Percentiles rank a stretch among this genome's conserved stretches.
phyloP scores from a whole-genome alignment of 2,113 vertebrate species.

The Benitochromis conjunctus region DNA sequence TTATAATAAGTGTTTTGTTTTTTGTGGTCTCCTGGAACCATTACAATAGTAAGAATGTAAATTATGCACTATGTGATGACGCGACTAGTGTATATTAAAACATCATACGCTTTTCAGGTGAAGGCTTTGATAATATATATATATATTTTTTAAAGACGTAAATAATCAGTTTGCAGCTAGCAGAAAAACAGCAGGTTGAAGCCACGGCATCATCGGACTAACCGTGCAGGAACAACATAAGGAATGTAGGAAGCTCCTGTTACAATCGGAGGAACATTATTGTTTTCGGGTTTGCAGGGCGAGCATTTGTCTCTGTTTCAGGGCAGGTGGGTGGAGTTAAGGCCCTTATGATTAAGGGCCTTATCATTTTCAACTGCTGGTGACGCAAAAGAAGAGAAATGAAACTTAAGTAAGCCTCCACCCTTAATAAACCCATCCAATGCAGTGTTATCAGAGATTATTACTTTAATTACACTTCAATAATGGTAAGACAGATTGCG shows the following conservation, averaged over 20 bases:
- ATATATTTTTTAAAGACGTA: background rate
- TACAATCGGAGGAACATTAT: background rate
- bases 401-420: background rate
- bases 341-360: too few relatives aligned
- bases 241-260: background rate
- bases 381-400: background rate
- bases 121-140: background rate
- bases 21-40: background rate
- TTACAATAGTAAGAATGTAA: background rate
- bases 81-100: background rate
- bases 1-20: background rate
- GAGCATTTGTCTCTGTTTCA: too few relatives aligned
- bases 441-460: too few relatives aligned
- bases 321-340: background rate
- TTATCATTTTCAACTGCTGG: background rate
- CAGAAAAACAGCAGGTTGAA: background rate
- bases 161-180: background rate
- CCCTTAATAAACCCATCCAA: too few relatives aligned
- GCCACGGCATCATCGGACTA: background rate
- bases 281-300: too few relatives aligned
- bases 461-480: too few relatives aligned
- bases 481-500: too few relatives aligned
- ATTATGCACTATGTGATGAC: background rate
- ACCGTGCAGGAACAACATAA: background rate
- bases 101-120: background rate